Conservation (phyloP, 1,140 invertebrate genomes). For the Ips nitidus region DNA sequence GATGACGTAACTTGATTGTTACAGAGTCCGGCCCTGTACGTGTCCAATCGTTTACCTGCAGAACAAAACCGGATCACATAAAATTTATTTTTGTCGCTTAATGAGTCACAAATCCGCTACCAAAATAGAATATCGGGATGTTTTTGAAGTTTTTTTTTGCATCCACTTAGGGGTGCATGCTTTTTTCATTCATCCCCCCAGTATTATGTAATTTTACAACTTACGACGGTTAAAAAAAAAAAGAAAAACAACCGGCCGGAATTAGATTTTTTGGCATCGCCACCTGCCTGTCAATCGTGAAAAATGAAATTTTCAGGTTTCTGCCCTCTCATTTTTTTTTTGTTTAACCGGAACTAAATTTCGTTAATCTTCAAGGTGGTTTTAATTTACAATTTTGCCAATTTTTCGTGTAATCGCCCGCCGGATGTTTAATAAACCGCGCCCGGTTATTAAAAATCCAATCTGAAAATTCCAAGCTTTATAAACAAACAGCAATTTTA, state of each 20-base stretch:
- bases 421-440: no score
- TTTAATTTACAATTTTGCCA: background rate
- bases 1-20: no score
- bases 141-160: conserved; percentile 12
- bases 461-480: no score
- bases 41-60: conserved; percentile 10
- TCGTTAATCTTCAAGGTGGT: background rate
- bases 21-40: background rate
- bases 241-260: conserved; percentile 6
- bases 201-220: background rate
- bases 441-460: no score
- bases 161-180: conserved; percentile 14
- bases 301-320: background rate
- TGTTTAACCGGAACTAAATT: conserved; percentile 3
- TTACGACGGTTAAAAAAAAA: background rate
- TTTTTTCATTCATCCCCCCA: conserved; percentile 1
- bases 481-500: no score
- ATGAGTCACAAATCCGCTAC: conserved; percentile 15
- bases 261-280: conserved; percentile 10
- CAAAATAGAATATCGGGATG: conserved; percentile 17
- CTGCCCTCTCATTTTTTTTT: background rate
- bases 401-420: background rate
- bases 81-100: conserved; percentile 27
- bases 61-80: conserved; percentile 1
- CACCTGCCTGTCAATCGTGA: background rate